Base-by-base conservation (phyloP, 2,113 vertebrate genomes). In the Saimiri boliviensis region DNA sequence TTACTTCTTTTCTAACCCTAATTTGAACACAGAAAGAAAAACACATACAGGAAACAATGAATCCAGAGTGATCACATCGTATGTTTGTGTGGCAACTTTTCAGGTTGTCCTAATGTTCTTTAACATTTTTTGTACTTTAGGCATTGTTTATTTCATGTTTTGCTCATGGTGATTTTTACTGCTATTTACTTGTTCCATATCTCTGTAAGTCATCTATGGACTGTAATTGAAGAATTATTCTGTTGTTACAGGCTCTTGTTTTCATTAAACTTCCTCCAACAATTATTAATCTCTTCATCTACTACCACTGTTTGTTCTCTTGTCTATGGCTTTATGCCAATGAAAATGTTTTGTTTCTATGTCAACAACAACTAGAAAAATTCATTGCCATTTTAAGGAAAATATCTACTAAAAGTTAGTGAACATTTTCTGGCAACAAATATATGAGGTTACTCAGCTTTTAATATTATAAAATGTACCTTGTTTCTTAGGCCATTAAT, bases 341-440 rank as follows among this genome's bases (percentile, higher is more conserved):
- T 56, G 40, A 92, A 86, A 40, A 54, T 20, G 68, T 60, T 86
- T 87, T 95, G 23, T 91, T 83, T 71, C 20, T 73, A 47, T 89
- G 14, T 79, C 77, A 80, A 17, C 30, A 84, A 42, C 17, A 89
- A 76, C 30, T 54, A 66, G 73, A 86, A 87, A 85, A 86, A 35
- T 52, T 49, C 21, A 49, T 56, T 66, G 42, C 7, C 4, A 35
- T 71, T 89, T 12, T 40, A 89, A 93, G 25, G n/a, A 90, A 92
- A 84, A 85, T 89, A 19, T 63, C 56, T 47, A 16, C 20, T 37
- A 93, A 76, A 88, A 81, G 13, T 82, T 92, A 47, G 60, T 70
- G 91, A 96, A 47, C 25, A 35, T 83, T 74, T 97, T 74, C 47
- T 92, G 58, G 23, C 7, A 82, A 91, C 54, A 35, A 90, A 92